These are phyloP conservation scores for Tetragnatha versicolor DNA, from an alignment of 1,140 invertebrate species.

Conservation along the genomic window DNA sequence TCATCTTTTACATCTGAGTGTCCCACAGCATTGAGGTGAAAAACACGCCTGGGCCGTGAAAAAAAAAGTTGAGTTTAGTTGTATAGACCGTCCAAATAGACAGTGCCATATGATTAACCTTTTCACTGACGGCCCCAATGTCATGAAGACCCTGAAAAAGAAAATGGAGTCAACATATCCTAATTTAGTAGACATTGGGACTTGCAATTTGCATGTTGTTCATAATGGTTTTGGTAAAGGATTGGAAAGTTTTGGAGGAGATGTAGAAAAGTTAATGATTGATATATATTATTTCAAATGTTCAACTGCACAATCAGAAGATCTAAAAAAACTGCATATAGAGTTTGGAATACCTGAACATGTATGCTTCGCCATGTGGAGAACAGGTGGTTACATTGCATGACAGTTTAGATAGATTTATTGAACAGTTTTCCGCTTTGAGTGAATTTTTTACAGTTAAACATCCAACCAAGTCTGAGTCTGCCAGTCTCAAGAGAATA, in stretches of 20 bases:
- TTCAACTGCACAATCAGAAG: not conserved
- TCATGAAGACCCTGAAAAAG: not conserved
- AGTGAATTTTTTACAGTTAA: constrained; percentile 6
- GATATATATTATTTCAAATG: not conserved
- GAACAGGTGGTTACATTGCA: not conserved
- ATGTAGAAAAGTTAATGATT: not conserved
- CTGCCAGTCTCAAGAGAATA: constrained; percentile 46
- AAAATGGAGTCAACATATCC: not conserved
- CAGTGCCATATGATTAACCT: not conserved
- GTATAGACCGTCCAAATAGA: no score
- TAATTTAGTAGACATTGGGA: not conserved
- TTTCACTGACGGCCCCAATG: not conserved
- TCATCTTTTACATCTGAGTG: no score
- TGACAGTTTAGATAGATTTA: not conserved
- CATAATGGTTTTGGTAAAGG: not conserved
- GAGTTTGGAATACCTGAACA: not conserved
- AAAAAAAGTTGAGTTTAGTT: no score
- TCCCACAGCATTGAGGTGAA: no score
- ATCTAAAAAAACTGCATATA: not conserved
- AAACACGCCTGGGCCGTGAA: no score
- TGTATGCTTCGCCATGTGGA: not conserved
- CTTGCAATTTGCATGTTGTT: not conserved
- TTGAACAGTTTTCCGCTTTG: constrained; percentile 13
- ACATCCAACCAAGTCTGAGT: constrained; percentile 29
- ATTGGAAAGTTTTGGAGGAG: not conserved